These are phyloP conservation scores for Montipora cactus DNA, from an alignment of 64 coral and sea anemone species.

Conservation along the genomic window DNA sequence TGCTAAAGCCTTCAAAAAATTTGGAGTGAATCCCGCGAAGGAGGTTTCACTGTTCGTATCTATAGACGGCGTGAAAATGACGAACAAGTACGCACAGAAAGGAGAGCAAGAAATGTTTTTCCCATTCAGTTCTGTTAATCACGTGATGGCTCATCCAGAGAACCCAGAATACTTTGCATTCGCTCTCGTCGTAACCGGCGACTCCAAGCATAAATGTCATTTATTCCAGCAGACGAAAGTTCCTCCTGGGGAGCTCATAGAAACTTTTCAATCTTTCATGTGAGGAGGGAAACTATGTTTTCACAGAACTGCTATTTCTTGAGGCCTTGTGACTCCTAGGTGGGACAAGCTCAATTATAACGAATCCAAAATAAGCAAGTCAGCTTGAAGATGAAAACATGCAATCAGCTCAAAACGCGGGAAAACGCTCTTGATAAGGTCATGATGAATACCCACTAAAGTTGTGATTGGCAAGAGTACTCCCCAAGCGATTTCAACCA, in stretches of 20 bases:
- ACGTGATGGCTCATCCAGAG: conserved; percentile 83
- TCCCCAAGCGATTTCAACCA: not conserved
- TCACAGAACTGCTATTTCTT: not conserved
- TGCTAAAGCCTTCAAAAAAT: conserved; percentile 76
- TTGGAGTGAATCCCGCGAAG: conserved; percentile 44
- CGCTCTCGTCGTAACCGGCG: conserved; percentile 81
- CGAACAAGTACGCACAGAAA: conserved; percentile 18
- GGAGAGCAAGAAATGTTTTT: conserved; percentile 76
- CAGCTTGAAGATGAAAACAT: not conserved
- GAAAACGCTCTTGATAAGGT: too few species aligned
- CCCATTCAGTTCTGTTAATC: conserved; percentile 63
- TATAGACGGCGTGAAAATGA: conserved; percentile 84
- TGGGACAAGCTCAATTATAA: not conserved
- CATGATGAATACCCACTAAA: not conserved
- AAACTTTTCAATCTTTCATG: conserved; percentile 82
- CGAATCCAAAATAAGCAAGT: not conserved
- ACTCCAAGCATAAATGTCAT: conserved; percentile 98
- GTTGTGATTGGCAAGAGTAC: not conserved
- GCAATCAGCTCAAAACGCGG: not conserved
- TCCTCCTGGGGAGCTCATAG: conserved; percentile 56
- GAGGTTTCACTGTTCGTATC: conserved; percentile 71
- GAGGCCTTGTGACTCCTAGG: not conserved
- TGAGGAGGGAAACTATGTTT: not conserved
- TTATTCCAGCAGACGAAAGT: conserved; percentile 76
- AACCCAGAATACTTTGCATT: conserved; percentile 95